Conservation (phyloP, 2,888 invertebrate genomes). For the Eupsilia transversa region DNA sequence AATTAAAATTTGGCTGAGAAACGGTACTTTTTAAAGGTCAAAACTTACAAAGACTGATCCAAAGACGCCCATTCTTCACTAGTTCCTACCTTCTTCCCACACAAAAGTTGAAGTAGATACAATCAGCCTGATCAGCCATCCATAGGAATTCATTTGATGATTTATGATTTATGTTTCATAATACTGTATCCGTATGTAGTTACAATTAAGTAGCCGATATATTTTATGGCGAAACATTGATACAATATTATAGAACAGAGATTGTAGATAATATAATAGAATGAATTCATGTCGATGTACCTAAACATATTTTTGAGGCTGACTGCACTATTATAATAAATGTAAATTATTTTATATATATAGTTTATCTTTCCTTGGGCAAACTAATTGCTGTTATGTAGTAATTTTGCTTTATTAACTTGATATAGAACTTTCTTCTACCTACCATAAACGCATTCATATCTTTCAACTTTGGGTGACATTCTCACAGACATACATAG, state of each 20-base stretch:
- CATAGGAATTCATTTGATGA: not conserved
- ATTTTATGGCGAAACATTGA: not conserved
- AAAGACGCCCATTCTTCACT: not conserved
- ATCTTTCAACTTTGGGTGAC: conserved; percentile 33
- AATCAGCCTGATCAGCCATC: not conserved
- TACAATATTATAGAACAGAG: not conserved
- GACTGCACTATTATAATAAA: not conserved
- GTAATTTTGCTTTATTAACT: conserved; percentile 1
- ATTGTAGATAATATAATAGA: not conserved
- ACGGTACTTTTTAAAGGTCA: not conserved
- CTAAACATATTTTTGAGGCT: not conserved
- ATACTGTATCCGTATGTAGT: not conserved
- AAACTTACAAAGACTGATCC: not conserved
- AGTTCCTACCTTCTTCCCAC: not conserved
- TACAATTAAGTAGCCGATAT: not conserved
- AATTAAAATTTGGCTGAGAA: not conserved
- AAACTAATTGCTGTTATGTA: not conserved
- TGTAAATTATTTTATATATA: no score
- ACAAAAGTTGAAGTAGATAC: not conserved
- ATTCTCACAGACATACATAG: conserved; percentile 21
- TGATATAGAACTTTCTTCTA: not conserved
- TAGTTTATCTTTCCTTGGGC: not conserved
- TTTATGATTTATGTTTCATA: not conserved
- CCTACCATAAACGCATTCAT: conserved; percentile 21
- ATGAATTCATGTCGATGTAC: not conserved